These are phyloP conservation scores for Drosophila saltans DNA, from an alignment of 1,140 invertebrate species.

Conservation along the genomic window DNA sequence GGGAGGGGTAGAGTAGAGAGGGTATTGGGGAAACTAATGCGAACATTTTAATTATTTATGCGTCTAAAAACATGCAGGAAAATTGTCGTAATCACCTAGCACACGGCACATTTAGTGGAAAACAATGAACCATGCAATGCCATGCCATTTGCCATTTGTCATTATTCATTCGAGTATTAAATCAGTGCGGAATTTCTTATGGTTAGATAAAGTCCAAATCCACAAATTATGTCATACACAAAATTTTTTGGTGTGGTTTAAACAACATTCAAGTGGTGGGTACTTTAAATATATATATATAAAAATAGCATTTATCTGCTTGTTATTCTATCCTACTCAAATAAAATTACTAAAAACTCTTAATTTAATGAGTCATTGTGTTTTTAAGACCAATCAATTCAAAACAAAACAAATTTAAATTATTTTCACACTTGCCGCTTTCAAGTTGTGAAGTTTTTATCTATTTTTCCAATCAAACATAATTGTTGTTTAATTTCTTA, in stretches of 20 bases:
- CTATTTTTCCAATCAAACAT: background rate
- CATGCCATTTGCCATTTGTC: constrained; percentile 3
- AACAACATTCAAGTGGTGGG: background rate
- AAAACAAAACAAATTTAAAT: background rate
- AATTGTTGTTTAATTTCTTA: background rate
- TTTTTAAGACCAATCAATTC: no score
- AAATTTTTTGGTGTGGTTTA: background rate
- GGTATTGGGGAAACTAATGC: constrained; percentile 58
- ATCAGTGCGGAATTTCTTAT: background rate
- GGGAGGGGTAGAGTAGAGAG: no score
- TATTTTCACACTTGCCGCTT: background rate
- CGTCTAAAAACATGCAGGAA: constrained; percentile 59
- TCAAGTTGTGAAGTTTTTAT: background rate
- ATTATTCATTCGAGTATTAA: constrained; percentile 4
- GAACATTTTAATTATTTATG: constrained; percentile 72
- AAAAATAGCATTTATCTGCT: background rate
- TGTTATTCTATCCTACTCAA: background rate
- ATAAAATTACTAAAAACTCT: background rate
- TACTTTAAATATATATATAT: background rate
- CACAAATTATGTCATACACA: background rate
- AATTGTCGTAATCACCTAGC: constrained; percentile 62
- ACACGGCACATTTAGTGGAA: background rate
- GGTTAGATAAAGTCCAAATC: background rate
- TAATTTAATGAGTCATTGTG: background rate
- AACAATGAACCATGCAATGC: constrained; percentile 4